Conservation (phyloP, 2,113 vertebrate genomes). For the Spea multiplicata region DNA sequence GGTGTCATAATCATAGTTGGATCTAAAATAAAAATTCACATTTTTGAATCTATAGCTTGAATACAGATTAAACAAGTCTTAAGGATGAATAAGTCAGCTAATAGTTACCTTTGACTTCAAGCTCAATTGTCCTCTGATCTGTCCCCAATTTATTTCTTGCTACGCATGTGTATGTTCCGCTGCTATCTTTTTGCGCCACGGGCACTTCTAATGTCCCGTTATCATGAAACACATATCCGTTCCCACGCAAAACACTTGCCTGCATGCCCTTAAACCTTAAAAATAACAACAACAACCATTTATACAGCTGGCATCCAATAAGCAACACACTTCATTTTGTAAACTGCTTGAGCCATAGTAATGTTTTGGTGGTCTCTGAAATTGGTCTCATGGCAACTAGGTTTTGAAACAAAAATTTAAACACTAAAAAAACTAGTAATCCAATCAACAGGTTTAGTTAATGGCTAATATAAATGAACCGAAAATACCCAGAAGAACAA, state of each 20-base stretch:
- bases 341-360: too few relatives aligned
- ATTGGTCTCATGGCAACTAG: too few relatives aligned
- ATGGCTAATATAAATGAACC: too few relatives aligned
- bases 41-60: conserved; percentile 44
- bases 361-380: too few relatives aligned
- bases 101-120: conserved; percentile 92
- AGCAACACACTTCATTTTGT: too few relatives aligned
- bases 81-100: too few relatives aligned
- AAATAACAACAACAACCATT: neutral
- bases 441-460: too few relatives aligned
- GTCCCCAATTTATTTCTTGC: conserved; percentile 82
- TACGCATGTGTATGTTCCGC: conserved; percentile 86
- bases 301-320: too few relatives aligned
- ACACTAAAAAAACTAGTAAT: too few relatives aligned
- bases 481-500: too few relatives aligned
- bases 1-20: conserved; percentile 89
- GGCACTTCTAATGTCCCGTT: conserved; percentile 91
- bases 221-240: conserved; percentile 77
- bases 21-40: conserved; percentile 70
- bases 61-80: too few relatives aligned
- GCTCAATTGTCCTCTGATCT: conserved; percentile 79
- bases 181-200: conserved; percentile 72
- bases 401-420: too few relatives aligned
- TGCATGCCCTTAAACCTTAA: conserved; percentile 87
- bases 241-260: conserved; percentile 77